Percentiles rank a stretch among this genome's conserved stretches.
These are phyloP conservation scores for Neotoxoptera formosana DNA, from an alignment of 1,140 invertebrate genomes.

Conservation along the genomic window DNA sequence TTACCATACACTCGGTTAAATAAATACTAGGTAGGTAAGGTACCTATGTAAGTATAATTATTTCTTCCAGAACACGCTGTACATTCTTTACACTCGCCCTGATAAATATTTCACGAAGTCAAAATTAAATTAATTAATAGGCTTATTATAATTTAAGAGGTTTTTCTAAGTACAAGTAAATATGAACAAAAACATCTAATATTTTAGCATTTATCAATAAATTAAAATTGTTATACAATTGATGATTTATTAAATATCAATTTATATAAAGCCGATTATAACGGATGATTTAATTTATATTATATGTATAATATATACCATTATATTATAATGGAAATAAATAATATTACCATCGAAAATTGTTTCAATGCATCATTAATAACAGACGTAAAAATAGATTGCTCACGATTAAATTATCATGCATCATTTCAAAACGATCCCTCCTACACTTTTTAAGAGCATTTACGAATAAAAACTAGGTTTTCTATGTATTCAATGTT, in stretches of 20 bases:
- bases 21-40: background rate
- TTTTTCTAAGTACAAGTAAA: too few species aligned
- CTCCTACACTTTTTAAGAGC: background rate
- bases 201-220: too few species aligned
- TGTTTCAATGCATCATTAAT: background rate
- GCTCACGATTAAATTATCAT: background rate
- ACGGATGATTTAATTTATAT: background rate
- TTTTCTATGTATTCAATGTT: too few species aligned
- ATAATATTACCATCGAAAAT: background rate
- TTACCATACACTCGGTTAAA: background rate
- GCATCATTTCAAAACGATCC: background rate
- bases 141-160: too few species aligned
- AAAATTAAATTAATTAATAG: too few species aligned
- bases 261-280: background rate
- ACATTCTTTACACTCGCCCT: too few species aligned
- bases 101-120: too few species aligned
- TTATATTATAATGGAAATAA: background rate
- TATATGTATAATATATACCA: too few species aligned
- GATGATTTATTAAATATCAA: background rate
- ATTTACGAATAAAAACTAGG: background rate
- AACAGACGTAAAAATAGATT: background rate
- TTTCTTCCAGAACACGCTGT: too few species aligned
- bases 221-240: too few species aligned
- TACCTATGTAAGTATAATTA: too few species aligned
- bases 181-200: too few species aligned